Base-by-base conservation (phyloP, 2,888 invertebrate species). In the Amaurobius ferox region DNA sequence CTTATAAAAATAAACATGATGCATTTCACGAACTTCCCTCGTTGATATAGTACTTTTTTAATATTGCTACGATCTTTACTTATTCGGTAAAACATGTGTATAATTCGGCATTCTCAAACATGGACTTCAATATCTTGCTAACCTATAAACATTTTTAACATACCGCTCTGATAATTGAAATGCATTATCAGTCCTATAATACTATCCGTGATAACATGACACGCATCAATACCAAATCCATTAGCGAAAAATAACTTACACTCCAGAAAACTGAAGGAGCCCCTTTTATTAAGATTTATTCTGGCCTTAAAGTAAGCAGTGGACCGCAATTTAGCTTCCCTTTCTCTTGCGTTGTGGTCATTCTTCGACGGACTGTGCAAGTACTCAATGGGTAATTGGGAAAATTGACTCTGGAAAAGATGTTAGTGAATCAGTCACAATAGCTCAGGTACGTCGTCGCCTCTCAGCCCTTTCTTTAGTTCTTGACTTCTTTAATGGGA, bases 361-460 rank as follows among this genome's bases (percentile, higher is more conserved):
- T 44, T 44, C 44, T 16, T 7, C 6, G 6, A 7, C 11, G 16
- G 11, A 13, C 44, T 16, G 16, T 44, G 44, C 16, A 44, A 44
- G 44, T 44, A 16, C 44, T 16, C 44, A 44, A 44, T 44, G 44
- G 44, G 44, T 44, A 44, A 44, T 44, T 44, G 44, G 44, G 16
- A 16, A 13, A 16, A 44, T 44, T 44, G 44, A 44, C 44, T 7
- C 44, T 16, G 16, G 16, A 44, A 44, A 44, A 44, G 44, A 7
- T 44, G 44, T 44, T 44, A 44, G 44, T 44, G 44, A 44, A 44
- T 7, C 44, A 44, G 44, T 44, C 44, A 44, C 44, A 44, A 44
- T 44, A 44, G 44, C 44, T 44, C 44, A 44, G 44, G 44, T 44
- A 44, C 11, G 6, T 44, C 44, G 6, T 16, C 44, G 44, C 44